Conservation (phyloP, 1,140 invertebrate species). For the Scaptomyza hsui region DNA sequence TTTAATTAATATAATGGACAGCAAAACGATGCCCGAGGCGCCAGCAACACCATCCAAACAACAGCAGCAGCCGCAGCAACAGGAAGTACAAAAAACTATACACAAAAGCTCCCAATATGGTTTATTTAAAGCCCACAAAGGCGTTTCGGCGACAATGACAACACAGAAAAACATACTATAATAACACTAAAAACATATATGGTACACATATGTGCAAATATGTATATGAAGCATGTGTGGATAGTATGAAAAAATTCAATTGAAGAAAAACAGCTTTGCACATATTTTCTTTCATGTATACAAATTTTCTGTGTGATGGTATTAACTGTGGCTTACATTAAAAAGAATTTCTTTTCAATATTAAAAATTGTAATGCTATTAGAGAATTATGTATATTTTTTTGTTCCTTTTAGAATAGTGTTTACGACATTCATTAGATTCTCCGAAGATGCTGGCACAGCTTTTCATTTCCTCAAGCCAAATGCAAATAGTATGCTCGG, state of each 20-base stretch:
- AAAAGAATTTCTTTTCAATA: background rate
- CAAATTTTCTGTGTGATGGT: too few relatives aligned
- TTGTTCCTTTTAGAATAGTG: background rate
- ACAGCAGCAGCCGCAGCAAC: background rate
- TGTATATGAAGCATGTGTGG: too few relatives aligned
- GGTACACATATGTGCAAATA: too few relatives aligned
- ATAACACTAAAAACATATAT: too few relatives aligned
- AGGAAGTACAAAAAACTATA: slow-evolving; percentile 4
- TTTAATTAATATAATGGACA: slow-evolving; percentile 78
- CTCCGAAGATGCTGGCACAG: slow-evolving; percentile 23
- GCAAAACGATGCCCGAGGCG: slow-evolving; percentile 21
- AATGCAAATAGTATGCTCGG: slow-evolving; percentile 39
- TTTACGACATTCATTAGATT: slow-evolving; percentile 3
- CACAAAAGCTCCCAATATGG: slow-evolving; percentile 7
- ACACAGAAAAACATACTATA: background rate
- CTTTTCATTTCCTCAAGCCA: slow-evolving; percentile 43
- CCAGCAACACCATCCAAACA: background rate
- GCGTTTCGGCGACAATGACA: background rate
- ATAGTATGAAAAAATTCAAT: too few relatives aligned
- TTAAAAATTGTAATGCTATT: background rate
- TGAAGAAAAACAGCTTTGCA: too few relatives aligned
- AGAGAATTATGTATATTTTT: slow-evolving; percentile 4
- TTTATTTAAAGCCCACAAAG: slow-evolving; percentile 23
- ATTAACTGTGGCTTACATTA: background rate
- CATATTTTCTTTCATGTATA: too few relatives aligned